Percentiles rank a stretch among this genome's conserved stretches.
Evolutionary conservation across 2,797 vertebrate species (phyloP).

Genomic region (Mallotus villosus): DNA sequence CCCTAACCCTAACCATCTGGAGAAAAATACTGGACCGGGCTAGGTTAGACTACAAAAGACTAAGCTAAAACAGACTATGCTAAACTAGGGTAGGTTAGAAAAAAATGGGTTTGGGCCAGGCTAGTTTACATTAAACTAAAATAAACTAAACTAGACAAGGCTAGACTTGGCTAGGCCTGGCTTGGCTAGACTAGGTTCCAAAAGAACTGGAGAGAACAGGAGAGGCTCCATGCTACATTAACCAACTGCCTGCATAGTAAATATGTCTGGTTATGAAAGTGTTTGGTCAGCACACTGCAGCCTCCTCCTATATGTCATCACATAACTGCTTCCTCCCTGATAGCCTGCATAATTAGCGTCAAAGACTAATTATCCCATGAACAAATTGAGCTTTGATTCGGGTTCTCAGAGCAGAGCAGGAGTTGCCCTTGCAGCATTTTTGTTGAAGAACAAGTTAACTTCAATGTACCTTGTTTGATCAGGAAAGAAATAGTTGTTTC

Average conservation of each 20-base stretch:
- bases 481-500: slow-evolving; percentile 1
- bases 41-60: too few species aligned
- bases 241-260: background rate
- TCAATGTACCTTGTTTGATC: slow-evolving; percentile 16
- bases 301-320: slow-evolving; percentile 30
- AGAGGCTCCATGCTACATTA: too few species aligned
- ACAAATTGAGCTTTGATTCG: slow-evolving; percentile 30
- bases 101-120: too few species aligned
- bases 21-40: too few species aligned
- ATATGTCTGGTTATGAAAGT: slow-evolving; percentile 5
- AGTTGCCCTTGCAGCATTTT: slow-evolving; percentile 30
- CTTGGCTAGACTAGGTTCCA: too few species aligned
- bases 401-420: background rate
- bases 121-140: too few species aligned
- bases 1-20: too few species aligned
- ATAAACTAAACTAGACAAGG: too few species aligned
- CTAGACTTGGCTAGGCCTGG: too few species aligned
- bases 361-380: slow-evolving; percentile 25
- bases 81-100: too few species aligned
- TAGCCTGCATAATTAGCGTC: slow-evolving; percentile 20
- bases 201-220: too few species aligned
- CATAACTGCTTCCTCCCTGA: slow-evolving; percentile 23
- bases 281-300: slow-evolving; percentile 34
- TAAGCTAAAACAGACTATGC: too few species aligned
- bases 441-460: slow-evolving; percentile 27